These are phyloP conservation scores for Styela clava DNA, from an alignment of 23 tunicate genomes.

Conservation along the genomic window DNA sequence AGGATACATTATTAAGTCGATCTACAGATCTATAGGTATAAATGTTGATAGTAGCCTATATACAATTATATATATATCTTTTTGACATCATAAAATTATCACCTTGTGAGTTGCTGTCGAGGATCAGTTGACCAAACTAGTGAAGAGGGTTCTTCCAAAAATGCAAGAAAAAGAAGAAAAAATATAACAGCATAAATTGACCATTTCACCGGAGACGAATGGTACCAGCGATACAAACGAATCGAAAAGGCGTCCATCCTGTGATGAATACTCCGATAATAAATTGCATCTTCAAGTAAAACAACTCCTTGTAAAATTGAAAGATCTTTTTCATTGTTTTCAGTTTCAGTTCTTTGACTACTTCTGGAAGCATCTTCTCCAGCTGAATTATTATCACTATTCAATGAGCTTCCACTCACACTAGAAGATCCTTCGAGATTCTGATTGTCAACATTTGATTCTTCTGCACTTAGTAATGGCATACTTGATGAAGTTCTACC, in stretches of 20 bases:
- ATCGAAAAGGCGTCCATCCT: slow-evolving; percentile 45
- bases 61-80: too few species aligned
- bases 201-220: slow-evolving; percentile 59
- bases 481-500: not conserved
- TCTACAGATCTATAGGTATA: too few species aligned
- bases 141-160: slow-evolving; percentile 84
- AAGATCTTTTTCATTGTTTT: not conserved
- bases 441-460: not conserved
- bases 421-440: not conserved
- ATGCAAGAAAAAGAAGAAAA: slow-evolving; percentile 59
- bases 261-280: slow-evolving; percentile 89
- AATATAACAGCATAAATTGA: slow-evolving; percentile 52
- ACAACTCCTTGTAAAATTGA: slow-evolving; percentile 59
- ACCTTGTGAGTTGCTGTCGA: slow-evolving; percentile 63
- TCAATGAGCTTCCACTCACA: not conserved
- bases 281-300: slow-evolving; percentile 83
- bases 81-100: too few species aligned
- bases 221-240: slow-evolving; percentile 72
- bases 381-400: not conserved
- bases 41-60: too few species aligned
- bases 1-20: too few species aligned
- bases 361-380: not conserved
- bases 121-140: slow-evolving; percentile 88
- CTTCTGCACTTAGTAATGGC: not conserved
- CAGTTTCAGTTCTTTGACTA: not conserved